These are phyloP conservation scores for Takifugu rubripes DNA, from an alignment of 2,797 vertebrate genomes.

Conservation along the genomic window DNA sequence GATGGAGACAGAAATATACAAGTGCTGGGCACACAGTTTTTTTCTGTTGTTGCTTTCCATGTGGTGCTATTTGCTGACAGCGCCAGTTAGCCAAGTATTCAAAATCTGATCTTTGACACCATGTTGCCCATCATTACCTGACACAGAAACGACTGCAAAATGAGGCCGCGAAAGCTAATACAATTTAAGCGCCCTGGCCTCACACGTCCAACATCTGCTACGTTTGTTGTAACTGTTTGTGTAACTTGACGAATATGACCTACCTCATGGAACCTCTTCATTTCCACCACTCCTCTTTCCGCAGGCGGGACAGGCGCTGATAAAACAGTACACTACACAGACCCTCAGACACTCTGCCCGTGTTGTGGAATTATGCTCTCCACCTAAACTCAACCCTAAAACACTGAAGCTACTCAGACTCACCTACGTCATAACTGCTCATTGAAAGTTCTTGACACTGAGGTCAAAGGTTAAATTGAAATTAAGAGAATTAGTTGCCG, in stretches of 20 bases:
- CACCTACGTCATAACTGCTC: conserved; percentile 3
- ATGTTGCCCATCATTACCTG: conserved; percentile 47
- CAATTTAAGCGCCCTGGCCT: neutral
- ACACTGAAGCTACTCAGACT: neutral
- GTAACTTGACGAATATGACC: conserved; percentile 59
- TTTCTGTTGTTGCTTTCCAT: conserved; percentile 65
- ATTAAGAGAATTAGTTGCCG: conserved; percentile 21
- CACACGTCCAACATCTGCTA: neutral
- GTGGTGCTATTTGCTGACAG: conserved; percentile 66
- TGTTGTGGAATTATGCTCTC: conserved; percentile 28
- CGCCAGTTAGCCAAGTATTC: conserved; percentile 47
- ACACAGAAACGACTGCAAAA: conserved; percentile 12
- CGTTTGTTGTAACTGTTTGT: conserved; percentile 34
- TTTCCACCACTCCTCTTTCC: conserved; percentile 63
- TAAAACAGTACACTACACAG: conserved; percentile 9
- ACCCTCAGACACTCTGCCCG: conserved; percentile 37
- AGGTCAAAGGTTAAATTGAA: conserved; percentile 2
- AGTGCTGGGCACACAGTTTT: conserved; percentile 55
- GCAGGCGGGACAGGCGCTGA: conserved; percentile 58
- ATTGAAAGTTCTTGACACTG: neutral
- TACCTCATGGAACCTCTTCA: conserved; percentile 65
- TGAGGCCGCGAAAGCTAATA: neutral
- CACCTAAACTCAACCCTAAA: conserved; percentile 31
- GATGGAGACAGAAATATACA: conserved; percentile 73
- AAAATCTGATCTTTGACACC: conserved; percentile 40